phyloP scores from a whole-genome alignment of 2,113 vertebrate species.

The Suricata suricatta region DNA sequence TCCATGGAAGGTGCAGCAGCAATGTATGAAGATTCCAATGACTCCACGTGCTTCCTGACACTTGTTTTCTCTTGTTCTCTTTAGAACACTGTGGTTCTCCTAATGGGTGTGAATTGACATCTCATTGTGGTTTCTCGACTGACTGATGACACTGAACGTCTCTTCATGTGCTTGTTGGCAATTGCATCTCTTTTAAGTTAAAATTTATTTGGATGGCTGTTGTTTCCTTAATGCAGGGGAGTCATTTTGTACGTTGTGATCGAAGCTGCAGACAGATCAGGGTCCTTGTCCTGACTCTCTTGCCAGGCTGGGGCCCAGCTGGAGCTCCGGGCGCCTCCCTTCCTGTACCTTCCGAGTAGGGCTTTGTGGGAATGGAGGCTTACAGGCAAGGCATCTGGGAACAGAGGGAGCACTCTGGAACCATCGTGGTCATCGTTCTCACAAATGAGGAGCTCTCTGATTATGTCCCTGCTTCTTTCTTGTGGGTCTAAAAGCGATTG shows the following conservation, averaged over 20 bases:
- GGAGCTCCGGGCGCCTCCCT: not conserved
- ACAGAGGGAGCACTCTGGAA: not conserved
- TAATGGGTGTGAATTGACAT: not conserved
- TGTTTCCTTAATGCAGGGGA: not conserved
- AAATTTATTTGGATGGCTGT: not conserved
- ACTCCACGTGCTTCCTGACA: not conserved
- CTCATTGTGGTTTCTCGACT: not conserved
- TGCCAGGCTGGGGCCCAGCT: not conserved
- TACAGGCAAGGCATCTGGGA: fast-evolving
- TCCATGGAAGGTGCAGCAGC: not conserved
- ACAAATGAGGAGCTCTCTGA: not conserved
- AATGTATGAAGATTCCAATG: fast-evolving
- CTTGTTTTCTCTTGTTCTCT: not conserved
- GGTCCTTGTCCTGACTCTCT: not conserved
- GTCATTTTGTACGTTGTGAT: not conserved
- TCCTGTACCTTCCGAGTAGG: not conserved
- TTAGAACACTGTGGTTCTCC: not conserved
- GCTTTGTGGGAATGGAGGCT: not conserved
- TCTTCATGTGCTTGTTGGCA: not conserved
- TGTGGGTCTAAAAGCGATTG: not conserved
- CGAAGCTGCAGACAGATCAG: not conserved
- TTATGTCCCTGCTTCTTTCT: not conserved
- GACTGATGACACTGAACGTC: not conserved
- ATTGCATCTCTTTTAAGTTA: not conserved
- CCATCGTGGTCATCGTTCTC: not conserved